These are phyloP conservation scores for Peromyscus attwateri DNA, from an alignment of 2,797 vertebrate species.

Conservation along the genomic window DNA sequence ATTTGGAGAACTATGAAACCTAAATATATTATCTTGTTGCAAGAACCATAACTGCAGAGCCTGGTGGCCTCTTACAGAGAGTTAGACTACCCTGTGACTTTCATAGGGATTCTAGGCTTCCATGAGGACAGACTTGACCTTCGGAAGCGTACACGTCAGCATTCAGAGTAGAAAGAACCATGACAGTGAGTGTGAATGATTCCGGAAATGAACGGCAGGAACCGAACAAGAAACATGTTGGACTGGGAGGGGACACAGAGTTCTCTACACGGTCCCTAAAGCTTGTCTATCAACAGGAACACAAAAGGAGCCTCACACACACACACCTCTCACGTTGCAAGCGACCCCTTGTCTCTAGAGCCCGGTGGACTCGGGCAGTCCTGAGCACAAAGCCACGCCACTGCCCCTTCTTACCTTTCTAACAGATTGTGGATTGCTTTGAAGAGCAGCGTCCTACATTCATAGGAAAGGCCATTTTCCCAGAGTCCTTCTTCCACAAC, in stretches of 20 bases:
- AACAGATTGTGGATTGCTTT: constrained; percentile 99
- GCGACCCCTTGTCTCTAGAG: background rate
- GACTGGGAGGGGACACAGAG: background rate
- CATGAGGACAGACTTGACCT: background rate
- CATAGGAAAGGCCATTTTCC: constrained; percentile 98
- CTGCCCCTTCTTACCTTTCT: constrained; percentile 92
- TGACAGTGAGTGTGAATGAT: background rate
- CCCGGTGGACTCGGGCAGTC: background rate
- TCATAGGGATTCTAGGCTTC: background rate
- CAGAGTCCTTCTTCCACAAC: constrained; percentile 98
- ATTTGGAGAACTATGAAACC: constrained; percentile 48
- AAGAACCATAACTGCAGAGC: background rate
- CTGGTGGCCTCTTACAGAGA: background rate
- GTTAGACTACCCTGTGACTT: background rate
- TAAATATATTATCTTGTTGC: background rate
- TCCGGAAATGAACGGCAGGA: background rate
- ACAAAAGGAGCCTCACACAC: background rate
- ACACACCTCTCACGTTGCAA: background rate
- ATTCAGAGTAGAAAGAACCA: background rate
- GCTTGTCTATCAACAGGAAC: constrained; percentile 15
- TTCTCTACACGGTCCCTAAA: background rate
- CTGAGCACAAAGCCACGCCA: background rate
- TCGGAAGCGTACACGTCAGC: background rate
- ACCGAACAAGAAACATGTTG: background rate
- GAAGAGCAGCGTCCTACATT: constrained; percentile 98